Conservation (phyloP, 1,140 invertebrate species). For the Eriosoma lanigerum region DNA sequence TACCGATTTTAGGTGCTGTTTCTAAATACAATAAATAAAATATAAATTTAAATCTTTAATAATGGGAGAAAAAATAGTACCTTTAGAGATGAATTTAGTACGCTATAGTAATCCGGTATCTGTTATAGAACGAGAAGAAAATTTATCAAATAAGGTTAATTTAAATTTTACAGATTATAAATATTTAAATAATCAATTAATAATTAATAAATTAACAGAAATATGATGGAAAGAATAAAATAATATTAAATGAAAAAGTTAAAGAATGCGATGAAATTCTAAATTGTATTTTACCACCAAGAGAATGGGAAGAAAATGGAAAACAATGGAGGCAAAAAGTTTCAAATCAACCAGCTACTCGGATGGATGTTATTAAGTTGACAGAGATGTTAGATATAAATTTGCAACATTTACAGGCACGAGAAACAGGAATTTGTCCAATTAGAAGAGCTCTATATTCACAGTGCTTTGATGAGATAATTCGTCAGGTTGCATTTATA, state of each 20-base stretch:
- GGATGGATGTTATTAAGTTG: constrained; percentile 91
- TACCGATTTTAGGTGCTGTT: background rate
- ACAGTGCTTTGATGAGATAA: constrained; percentile 87
- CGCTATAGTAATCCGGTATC: constrained; percentile 50
- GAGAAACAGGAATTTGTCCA: constrained; percentile 96
- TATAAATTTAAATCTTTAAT: background rate
- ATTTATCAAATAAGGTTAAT: background rate
- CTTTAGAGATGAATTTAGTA: constrained; percentile 45
- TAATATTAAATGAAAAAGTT: constrained; percentile 62
- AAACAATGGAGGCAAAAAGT: constrained; percentile 84
- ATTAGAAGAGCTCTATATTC: constrained; percentile 91
- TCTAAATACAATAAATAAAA: background rate
- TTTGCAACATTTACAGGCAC: constrained; percentile 86
- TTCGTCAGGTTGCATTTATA: constrained; percentile 17
- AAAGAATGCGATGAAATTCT: constrained; percentile 89
- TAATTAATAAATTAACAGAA: constrained; percentile 3
- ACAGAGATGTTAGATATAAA: constrained; percentile 92
- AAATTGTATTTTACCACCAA: constrained; percentile 92
- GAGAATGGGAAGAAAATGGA: constrained; percentile 90
- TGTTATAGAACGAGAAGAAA: constrained; percentile 44
- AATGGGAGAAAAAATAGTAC: constrained; percentile 47
- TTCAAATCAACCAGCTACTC: constrained; percentile 91
- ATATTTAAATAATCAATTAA: background rate
- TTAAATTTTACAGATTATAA: background rate
- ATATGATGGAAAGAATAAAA: constrained; percentile 56